These are phyloP conservation scores for Condylostylus longicornis DNA, from an alignment of 1,140 invertebrate genomes.

Conservation along the genomic window DNA sequence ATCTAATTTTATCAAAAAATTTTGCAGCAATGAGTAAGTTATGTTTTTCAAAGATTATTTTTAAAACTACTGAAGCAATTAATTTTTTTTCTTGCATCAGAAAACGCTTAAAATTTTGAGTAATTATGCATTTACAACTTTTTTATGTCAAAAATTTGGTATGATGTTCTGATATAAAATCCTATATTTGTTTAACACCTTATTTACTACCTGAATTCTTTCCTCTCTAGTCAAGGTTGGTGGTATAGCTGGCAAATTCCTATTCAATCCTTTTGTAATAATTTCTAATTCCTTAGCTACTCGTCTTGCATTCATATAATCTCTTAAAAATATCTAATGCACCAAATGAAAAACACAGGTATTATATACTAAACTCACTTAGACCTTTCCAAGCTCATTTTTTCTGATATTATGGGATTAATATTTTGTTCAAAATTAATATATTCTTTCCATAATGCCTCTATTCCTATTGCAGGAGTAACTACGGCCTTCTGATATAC, in stretches of 20 bases:
- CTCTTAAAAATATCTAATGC: conserved; percentile 34
- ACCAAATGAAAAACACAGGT: background rate
- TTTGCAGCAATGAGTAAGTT: no score
- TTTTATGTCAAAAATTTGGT: no score
- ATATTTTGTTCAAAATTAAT: conserved; percentile 87
- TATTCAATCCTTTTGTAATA: conserved; percentile 84
- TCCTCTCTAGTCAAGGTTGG: conserved; percentile 84
- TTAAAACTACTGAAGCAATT: no score
- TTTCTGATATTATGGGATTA: conserved; percentile 83
- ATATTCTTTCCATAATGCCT: conserved; percentile 97
- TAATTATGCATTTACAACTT: no score
- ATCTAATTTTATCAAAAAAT: no score
- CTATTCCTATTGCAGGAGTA: conserved; percentile 96
- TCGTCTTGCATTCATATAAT: conserved; percentile 93
- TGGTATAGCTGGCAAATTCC: conserved; percentile 85
- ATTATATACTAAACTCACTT: conserved; percentile 14
- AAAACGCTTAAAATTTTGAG: no score
- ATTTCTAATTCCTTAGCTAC: conserved; percentile 96
- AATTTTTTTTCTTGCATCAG: no score
- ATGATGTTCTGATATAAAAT: no score
- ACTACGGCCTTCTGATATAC: conserved; percentile 90
- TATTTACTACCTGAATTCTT: conserved; percentile 55
- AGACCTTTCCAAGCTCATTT: conserved; percentile 38
- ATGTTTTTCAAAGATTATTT: no score
- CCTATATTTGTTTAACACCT: no score